phyloP scores from a whole-genome alignment of 2,113 vertebrate genomes.

The Montifringilla adamsi region DNA sequence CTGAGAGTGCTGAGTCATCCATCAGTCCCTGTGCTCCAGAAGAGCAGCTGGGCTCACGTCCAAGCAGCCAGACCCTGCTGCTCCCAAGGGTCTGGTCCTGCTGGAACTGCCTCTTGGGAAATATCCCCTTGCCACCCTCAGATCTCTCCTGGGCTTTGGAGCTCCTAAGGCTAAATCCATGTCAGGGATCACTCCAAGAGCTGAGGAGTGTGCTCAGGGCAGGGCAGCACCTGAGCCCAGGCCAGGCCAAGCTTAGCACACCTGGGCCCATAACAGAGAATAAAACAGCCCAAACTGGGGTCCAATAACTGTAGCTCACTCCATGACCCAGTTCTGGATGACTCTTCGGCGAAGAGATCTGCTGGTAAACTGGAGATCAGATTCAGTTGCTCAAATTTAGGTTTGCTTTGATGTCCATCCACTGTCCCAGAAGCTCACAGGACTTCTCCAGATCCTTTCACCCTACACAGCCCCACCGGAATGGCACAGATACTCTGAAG shows the following conservation, averaged over 20 bases:
- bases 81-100: neutral
- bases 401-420: neutral
- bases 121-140: neutral
- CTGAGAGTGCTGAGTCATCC: neutral
- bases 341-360: neutral
- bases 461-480: neutral
- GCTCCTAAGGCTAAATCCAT: neutral
- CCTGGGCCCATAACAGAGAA: accelerated
- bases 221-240: neutral
- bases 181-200: neutral
- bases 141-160: neutral
- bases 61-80: neutral
- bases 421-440: neutral
- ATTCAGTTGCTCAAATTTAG: neutral
- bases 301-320: neutral
- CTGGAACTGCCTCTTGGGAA: neutral
- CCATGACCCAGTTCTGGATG: neutral
- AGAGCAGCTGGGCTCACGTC: neutral
- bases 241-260: neutral
- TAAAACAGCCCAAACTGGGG: neutral
- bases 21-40: neutral
- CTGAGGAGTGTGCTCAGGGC: neutral
- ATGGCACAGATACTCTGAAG: neutral
- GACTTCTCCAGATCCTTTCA: neutral
- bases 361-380: neutral